Evolutionary conservation across 37 sponge, comb jelly and placozoan species (phyloP).

Genomic region (Dysidea cf. avara): DNA sequence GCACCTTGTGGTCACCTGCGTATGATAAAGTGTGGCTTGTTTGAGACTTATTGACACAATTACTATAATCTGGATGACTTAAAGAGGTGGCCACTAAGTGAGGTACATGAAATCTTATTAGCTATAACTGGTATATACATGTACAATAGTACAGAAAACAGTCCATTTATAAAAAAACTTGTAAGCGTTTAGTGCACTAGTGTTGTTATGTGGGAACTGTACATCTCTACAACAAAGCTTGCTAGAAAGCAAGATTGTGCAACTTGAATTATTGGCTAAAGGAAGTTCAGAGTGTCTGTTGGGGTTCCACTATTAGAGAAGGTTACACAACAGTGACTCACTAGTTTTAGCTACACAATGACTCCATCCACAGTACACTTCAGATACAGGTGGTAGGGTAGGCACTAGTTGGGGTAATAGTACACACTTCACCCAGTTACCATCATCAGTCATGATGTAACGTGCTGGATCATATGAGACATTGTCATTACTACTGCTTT

Average conservation of each 20-base stretch:
- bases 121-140: too few relatives aligned
- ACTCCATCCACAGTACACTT: slow-evolving; percentile 77
- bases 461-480: too few relatives aligned
- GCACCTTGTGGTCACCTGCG: slow-evolving; percentile 44
- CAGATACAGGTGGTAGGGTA: slow-evolving; percentile 23
- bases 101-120: not conserved
- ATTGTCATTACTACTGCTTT: not conserved
- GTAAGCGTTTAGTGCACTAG: too few relatives aligned
- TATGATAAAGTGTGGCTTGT: not conserved
- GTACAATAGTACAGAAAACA: too few relatives aligned
- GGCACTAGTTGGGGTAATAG: slow-evolving; percentile 24
- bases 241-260: too few relatives aligned
- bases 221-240: too few relatives aligned
- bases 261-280: too few relatives aligned
- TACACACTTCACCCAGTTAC: slow-evolving; percentile 2
- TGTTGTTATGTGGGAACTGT: too few relatives aligned
- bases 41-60: too few relatives aligned
- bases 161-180: too few relatives aligned
- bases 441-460: slow-evolving; percentile 8
- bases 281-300: too few relatives aligned
- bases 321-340: not conserved
- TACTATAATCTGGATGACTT: not conserved
- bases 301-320: too few relatives aligned
- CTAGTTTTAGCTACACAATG: slow-evolving; percentile 42
- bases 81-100: not conserved